Percentiles rank a stretch among this genome's conserved stretches.
Conservation (phyloP, 2,888 invertebrate species). For the Nephrotoma appendiculata region DNA sequence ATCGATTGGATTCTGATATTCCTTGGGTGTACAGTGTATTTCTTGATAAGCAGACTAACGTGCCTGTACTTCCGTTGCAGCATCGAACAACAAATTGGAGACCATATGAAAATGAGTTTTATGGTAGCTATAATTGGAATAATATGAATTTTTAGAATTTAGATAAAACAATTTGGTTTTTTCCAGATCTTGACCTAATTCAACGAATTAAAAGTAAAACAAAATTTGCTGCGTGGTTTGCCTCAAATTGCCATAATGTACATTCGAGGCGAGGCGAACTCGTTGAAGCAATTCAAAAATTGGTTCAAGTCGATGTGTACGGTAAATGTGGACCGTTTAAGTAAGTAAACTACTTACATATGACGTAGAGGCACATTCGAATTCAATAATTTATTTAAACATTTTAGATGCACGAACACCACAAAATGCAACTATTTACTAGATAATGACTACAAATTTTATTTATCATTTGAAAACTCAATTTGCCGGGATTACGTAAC, state of each 20-base stretch:
- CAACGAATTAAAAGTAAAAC: conserved; percentile 24
- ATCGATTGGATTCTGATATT: conserved; percentile 37
- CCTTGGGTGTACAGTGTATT: conserved; percentile 31
- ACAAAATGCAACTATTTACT: conserved; percentile 28
- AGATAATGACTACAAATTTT: conserved; percentile 47
- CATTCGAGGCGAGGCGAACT: conserved; percentile 31
- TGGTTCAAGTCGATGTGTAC: conserved; percentile 44
- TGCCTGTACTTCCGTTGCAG: not conserved
- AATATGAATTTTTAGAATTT: not conserved
- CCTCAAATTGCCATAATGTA: conserved; percentile 36
- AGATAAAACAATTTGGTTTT: not conserved
- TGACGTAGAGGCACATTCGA: not conserved
- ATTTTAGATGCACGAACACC: conserved; percentile 16
- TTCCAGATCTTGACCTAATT: not conserved
- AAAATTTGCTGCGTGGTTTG: conserved; percentile 41
- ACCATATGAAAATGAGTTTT: conserved; percentile 21
- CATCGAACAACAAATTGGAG: conserved; percentile 19
- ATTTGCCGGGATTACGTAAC: conserved; percentile 55
- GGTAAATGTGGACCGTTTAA: conserved; percentile 41
- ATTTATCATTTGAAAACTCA: conserved; percentile 52
- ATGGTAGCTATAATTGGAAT: conserved; percentile 5
- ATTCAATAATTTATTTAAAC: not conserved
- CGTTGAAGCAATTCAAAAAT: conserved; percentile 35
- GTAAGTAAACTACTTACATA: conserved; percentile 15
- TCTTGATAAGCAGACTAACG: conserved; percentile 15